Percentiles rank a stretch among this genome's conserved stretches.
phyloP scores from a whole-genome alignment of 2,113 vertebrate species.

The Poicephalus gulielmi region DNA sequence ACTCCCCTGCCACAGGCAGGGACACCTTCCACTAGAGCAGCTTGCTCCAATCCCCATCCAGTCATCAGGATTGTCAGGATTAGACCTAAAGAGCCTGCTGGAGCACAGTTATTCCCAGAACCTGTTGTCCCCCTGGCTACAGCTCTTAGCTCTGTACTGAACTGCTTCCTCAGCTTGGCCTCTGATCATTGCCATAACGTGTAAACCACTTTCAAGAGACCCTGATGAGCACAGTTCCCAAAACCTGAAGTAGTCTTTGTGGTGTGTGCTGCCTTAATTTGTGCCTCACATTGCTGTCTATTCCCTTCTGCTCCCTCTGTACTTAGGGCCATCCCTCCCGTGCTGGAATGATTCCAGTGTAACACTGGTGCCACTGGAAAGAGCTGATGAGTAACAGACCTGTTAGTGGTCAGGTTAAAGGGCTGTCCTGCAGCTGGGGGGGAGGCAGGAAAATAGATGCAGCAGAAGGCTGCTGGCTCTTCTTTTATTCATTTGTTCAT shows the following conservation, averaged over 20 bases:
- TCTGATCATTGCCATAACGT: neutral
- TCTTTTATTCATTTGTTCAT: neutral
- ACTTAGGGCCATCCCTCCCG: neutral
- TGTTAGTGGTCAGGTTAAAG: neutral
- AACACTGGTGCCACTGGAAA: neutral
- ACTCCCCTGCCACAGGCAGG: neutral
- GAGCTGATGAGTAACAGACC: neutral
- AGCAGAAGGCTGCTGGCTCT: neutral
- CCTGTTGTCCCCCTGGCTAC: neutral
- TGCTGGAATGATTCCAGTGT: neutral
- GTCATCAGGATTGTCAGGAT: neutral
- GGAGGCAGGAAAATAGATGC: neutral
- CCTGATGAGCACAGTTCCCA: neutral
- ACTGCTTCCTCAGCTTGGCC: neutral
- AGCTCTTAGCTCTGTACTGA: neutral
- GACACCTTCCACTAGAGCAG: neutral
- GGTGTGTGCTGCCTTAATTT: neutral
- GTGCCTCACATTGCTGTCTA: neutral
- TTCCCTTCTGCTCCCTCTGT: too few species aligned
- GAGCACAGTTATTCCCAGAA: neutral
- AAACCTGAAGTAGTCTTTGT: neutral
- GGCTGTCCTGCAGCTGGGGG: neutral
- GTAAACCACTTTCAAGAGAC: accelerated
- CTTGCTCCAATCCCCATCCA: neutral
- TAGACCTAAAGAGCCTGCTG: neutral